phyloP scores from a whole-genome alignment of 2,888 invertebrate genomes.

The Glaucopsyche alexis region DNA sequence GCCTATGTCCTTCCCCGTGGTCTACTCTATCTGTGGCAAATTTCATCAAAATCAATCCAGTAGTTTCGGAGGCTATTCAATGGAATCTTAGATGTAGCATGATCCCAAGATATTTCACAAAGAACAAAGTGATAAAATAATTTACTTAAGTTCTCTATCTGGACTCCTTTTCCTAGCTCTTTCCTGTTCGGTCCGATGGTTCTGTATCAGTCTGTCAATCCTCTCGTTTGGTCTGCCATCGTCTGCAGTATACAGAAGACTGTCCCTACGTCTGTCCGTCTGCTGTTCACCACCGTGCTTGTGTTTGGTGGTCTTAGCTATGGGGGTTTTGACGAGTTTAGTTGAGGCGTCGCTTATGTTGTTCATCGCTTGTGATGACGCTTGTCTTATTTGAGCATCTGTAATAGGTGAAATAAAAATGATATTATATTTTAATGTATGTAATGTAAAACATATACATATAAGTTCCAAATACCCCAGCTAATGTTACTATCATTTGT shows the following conservation, averaged over 20 bases:
- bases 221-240: conserved; percentile 60
- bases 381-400: conserved; percentile 69
- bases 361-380: conserved; percentile 60
- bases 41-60: too few relatives aligned
- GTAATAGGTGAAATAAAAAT: conserved; percentile 20
- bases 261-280: conserved; percentile 54
- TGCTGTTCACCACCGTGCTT: conserved; percentile 26
- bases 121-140: neutral
- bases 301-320: conserved; percentile 43
- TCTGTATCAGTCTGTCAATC: conserved; percentile 67
- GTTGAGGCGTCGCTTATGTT: conserved; percentile 55
- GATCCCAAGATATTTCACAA: too few relatives aligned
- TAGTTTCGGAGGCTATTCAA: too few relatives aligned
- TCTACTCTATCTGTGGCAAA: too few relatives aligned
- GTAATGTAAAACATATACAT: too few relatives aligned
- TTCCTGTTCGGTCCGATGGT: conserved; percentile 48
- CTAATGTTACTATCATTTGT: too few relatives aligned
- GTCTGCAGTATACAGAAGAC: conserved; percentile 71
- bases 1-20: too few relatives aligned
- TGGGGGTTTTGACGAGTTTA: conserved; percentile 55
- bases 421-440: neutral
- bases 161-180: conserved; percentile 38
- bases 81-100: too few relatives aligned
- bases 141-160: conserved; percentile 28
- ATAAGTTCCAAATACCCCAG: too few relatives aligned